Evolutionary conservation across 1,140 invertebrate species (phyloP).

Genomic region (Dryas iulia): DNA sequence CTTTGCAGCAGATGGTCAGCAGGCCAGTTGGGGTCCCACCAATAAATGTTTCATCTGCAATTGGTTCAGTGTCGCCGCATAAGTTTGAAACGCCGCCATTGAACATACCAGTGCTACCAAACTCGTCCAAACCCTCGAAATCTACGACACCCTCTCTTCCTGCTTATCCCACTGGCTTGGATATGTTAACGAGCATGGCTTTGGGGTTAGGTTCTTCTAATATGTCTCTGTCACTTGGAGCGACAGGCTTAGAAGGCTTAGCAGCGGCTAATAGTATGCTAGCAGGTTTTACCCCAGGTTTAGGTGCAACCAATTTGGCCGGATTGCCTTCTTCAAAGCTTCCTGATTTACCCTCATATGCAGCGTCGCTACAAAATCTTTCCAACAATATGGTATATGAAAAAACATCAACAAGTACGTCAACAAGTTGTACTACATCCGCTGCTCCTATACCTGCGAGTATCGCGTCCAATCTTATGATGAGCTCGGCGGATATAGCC

Average conservation of each 20-base stretch:
- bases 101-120: conserved; percentile 73
- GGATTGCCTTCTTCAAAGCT: conserved; percentile 66
- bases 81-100: conserved; percentile 76
- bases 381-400: conserved; percentile 65
- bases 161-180: conserved; percentile 71
- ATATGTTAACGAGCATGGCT: conserved; percentile 78
- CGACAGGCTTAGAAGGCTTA: conserved; percentile 62
- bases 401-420: conserved; percentile 65
- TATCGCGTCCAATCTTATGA: conserved; percentile 81
- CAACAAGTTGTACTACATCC: conserved; percentile 57
- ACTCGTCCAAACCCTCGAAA: conserved; percentile 72
- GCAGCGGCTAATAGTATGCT: conserved; percentile 77
- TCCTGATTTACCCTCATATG: conserved; percentile 73
- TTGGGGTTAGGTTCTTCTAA: conserved; percentile 69
- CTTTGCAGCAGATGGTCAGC: conserved; percentile 77
- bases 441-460: conserved; percentile 72
- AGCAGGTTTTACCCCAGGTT: conserved; percentile 63
- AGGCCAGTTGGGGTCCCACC: conserved; percentile 73
- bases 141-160: conserved; percentile 54
- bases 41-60: conserved; percentile 70
- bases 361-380: conserved; percentile 67
- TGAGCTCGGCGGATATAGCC: conserved; percentile 82
- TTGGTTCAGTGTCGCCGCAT: conserved; percentile 69
- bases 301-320: conserved; percentile 64
- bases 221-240: conserved; percentile 63